phyloP scores from a whole-genome alignment of 2,113 vertebrate species.

The Brachyhypopomus gauderio region DNA sequence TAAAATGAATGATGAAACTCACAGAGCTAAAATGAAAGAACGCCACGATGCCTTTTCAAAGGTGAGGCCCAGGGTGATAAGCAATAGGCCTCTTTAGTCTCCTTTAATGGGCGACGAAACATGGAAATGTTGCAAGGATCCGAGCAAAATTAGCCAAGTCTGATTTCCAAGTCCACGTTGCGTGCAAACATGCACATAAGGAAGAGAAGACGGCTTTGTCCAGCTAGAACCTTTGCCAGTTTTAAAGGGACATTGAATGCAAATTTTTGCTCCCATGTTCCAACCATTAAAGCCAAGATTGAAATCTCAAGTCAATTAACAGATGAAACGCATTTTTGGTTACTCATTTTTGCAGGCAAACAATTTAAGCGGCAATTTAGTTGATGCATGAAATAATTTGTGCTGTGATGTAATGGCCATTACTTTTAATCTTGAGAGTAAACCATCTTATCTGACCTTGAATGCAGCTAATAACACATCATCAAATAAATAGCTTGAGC shows the following conservation, averaged over 20 bases:
- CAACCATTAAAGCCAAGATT: slow-evolving; percentile 68
- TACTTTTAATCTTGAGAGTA: slow-evolving; percentile 76
- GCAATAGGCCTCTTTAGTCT: slow-evolving; percentile 69
- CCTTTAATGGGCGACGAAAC: slow-evolving; percentile 68
- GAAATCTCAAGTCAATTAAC: slow-evolving; percentile 71
- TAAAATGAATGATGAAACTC: slow-evolving; percentile 80
- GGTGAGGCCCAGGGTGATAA: slow-evolving; percentile 75
- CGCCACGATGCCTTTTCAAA: slow-evolving; percentile 70
- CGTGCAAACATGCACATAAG: slow-evolving; percentile 51
- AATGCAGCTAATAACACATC: slow-evolving; percentile 71
- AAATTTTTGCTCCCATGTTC: slow-evolving; percentile 69
- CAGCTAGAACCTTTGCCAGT: slow-evolving; percentile 58
- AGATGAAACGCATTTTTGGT: slow-evolving; percentile 74
- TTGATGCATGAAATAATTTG: slow-evolving; percentile 72
- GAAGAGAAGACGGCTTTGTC: slow-evolving; percentile 60
- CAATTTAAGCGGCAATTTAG: slow-evolving; percentile 74
- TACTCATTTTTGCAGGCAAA: slow-evolving; percentile 66
- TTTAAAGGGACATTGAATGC: slow-evolving; percentile 59
- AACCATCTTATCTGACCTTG: slow-evolving; percentile 69
- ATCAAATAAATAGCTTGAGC: slow-evolving; percentile 72
- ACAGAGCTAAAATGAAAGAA: slow-evolving; percentile 76
- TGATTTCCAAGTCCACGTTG: slow-evolving; percentile 70
- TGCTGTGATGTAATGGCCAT: slow-evolving; percentile 73
- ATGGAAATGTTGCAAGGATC: slow-evolving; percentile 68
- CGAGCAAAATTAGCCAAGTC: slow-evolving; percentile 68